A percentile compares a stretch with the other conserved stretches of the same genome.
Evolutionary conservation across 1,140 invertebrate species (phyloP).

Genomic region (honey bee (Apis mellifera)): Amel_HAv3.1 CM009938.2:396001-396500

Average conservation of each 20-base stretch:
- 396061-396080: not conserved
- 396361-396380: not conserved
- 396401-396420: conserved; percentile 10
- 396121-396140: too few relatives aligned
- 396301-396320: conserved; percentile 29
- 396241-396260: not conserved
- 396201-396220: not conserved
- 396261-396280: not conserved
- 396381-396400: not conserved
- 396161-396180: not conserved
- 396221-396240: too few relatives aligned
- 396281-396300: not conserved
- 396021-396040: too few relatives aligned
- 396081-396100: too few relatives aligned
- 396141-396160: not conserved
- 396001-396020: too few relatives aligned
- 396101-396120: too few relatives aligned
- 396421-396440: conserved; percentile 1
- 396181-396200: not conserved
- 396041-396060: too few relatives aligned
- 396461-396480: conserved; percentile 13
- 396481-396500: conserved; percentile 10
- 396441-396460: conserved; percentile 26
- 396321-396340: conserved; percentile 13
- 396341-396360: conserved; percentile 13